These are phyloP conservation scores for Dinocampus coccinellae DNA, from an alignment of 2,888 invertebrate species.

Conservation along the genomic window DNA sequence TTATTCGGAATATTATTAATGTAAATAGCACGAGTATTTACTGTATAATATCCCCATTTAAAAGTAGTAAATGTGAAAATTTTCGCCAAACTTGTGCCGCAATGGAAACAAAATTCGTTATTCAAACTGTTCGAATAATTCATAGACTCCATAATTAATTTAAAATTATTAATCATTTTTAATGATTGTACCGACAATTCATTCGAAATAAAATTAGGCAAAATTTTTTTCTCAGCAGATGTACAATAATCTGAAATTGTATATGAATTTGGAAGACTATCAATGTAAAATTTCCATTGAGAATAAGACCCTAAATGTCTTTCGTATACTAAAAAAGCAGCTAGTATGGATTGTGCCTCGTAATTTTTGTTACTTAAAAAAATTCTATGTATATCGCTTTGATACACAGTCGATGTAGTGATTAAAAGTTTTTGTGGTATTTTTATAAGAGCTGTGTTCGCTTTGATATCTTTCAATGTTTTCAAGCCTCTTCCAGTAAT, in stretches of 20 bases:
- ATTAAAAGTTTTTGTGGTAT: slow-evolving; percentile 72
- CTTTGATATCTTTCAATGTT: slow-evolving; percentile 65
- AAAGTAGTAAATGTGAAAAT: slow-evolving; percentile 74
- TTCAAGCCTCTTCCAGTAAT: slow-evolving; percentile 82
- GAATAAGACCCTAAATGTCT: slow-evolving; percentile 73
- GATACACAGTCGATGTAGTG: slow-evolving; percentile 68
- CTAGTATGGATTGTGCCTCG: slow-evolving; percentile 79
- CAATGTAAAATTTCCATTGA: slow-evolving; percentile 76
- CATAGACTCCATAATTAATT: slow-evolving; percentile 47
- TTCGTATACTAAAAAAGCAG: slow-evolving; percentile 81
- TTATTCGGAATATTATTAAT: slow-evolving; percentile 73
- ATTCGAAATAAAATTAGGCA: slow-evolving; percentile 74
- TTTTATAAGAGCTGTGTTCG: slow-evolving; percentile 71
- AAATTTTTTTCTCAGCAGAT: slow-evolving; percentile 71
- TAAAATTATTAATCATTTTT: slow-evolving; percentile 50
- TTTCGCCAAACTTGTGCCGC: slow-evolving; percentile 65
- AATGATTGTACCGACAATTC: slow-evolving; percentile 52
- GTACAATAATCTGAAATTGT: slow-evolving; percentile 79
- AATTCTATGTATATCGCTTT: slow-evolving; percentile 53
- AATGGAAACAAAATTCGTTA: slow-evolving; percentile 64
- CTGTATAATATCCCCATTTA: slow-evolving; percentile 86
- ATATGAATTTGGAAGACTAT: slow-evolving; percentile 78
- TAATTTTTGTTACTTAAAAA: slow-evolving; percentile 48
- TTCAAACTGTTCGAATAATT: slow-evolving; percentile 38
- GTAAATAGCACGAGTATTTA: slow-evolving; percentile 89